A percentile compares a stretch with the other conserved stretches of the same genome.
These are phyloP conservation scores for Micromesistius poutassou DNA, from an alignment of 2,797 vertebrate genomes.

Conservation along the genomic window DNA sequence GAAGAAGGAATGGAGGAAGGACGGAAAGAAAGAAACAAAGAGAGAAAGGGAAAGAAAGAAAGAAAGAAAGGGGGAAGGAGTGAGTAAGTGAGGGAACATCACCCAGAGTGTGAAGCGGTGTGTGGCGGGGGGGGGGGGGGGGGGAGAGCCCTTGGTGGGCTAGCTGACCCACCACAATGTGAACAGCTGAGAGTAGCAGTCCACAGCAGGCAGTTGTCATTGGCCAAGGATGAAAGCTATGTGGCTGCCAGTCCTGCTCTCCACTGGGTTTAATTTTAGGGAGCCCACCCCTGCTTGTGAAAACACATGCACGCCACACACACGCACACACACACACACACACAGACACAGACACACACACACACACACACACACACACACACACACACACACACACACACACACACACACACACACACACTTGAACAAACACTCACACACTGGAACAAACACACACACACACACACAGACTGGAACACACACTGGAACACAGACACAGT, in stretches of 20 bases:
- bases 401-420: too few species aligned
- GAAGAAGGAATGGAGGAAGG: neutral
- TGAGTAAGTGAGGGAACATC: constrained; percentile 11
- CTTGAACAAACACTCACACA: too few species aligned
- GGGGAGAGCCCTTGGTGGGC: constrained; percentile 36
- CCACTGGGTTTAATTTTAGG: constrained; percentile 76
- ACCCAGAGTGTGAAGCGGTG: neutral
- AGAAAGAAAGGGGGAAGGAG: neutral
- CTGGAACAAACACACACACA: too few species aligned
- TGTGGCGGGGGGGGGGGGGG: constrained; percentile 38
- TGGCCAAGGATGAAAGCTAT: constrained; percentile 74
- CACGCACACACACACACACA: neutral
- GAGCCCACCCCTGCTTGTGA: constrained; percentile 56
- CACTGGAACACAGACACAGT: too few species aligned
- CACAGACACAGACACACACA: neutral
- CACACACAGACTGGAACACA: too few species aligned
- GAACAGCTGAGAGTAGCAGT: constrained; percentile 75
- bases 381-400: too few species aligned
- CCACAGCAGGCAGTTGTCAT: constrained; percentile 69
- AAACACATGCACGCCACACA: constrained; percentile 33
- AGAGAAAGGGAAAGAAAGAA: neutral
- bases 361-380: neutral
- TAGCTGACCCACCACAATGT: constrained; percentile 60
- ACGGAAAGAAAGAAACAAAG: neutral
- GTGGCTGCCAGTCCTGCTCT: constrained; percentile 64